These are phyloP conservation scores for Eriocheir sinensis DNA, from an alignment of 1,140 invertebrate genomes.

Conservation along the genomic window DNA sequence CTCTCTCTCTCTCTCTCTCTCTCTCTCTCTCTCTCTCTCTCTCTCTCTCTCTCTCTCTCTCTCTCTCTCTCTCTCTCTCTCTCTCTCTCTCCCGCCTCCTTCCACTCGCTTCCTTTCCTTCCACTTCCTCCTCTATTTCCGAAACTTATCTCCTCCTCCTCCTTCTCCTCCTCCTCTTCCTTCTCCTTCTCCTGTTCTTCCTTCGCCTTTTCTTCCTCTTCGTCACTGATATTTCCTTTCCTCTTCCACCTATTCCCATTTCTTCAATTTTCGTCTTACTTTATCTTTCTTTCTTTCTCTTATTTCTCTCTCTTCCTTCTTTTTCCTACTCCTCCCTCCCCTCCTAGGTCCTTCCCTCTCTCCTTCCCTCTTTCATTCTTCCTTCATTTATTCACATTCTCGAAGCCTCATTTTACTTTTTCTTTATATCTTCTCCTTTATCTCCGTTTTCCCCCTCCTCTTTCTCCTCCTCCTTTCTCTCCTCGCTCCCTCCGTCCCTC, in stretches of 20 bases:
- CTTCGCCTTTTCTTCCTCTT: no score
- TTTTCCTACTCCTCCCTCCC: background rate
- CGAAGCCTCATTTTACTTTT: no score
- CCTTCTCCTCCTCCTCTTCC: background rate
- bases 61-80: no score
- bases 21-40: no score
- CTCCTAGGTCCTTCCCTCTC: background rate
- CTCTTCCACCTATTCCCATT: background rate
- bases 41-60: no score
- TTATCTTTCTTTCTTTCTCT: background rate
- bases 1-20: no score
- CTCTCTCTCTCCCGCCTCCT: no score
- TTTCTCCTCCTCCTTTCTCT: background rate
- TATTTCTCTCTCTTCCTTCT: background rate
- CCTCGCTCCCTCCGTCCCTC: background rate
- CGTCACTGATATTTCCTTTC: background rate
- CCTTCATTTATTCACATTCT: background rate
- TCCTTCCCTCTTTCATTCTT: background rate
- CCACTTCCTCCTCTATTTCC: background rate
- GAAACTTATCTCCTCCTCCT: background rate
- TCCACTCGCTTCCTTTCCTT: no score
- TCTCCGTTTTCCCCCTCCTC: background rate
- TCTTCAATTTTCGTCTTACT: background rate
- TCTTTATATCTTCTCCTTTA: no score
- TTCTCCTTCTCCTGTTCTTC: no score